phyloP scores from a whole-genome alignment of 1,140 invertebrate species.

The Tenebrio molitor region DNA sequence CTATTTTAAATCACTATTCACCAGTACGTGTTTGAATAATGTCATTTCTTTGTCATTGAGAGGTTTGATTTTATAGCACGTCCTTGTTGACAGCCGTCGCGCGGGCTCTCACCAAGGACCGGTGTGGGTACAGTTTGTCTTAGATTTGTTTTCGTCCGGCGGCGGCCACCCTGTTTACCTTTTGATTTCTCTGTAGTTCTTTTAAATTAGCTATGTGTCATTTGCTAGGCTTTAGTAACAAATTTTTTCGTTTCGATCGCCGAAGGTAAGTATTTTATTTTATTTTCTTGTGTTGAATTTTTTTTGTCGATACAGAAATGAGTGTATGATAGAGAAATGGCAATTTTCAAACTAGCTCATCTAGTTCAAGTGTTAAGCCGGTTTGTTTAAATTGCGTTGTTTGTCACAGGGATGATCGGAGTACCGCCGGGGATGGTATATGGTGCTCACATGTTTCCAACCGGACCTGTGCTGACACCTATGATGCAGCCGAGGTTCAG shows the following conservation, averaged over 20 bases:
- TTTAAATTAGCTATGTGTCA: slow-evolving; percentile 53
- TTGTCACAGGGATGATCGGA: slow-evolving; percentile 76
- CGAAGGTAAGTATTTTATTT: slow-evolving; percentile 54
- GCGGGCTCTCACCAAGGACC: background rate
- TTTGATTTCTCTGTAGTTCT: slow-evolving; percentile 47
- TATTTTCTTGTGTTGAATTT: slow-evolving; percentile 50
- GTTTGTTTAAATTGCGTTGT: slow-evolving; percentile 18
- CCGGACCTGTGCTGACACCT: slow-evolving; percentile 73
- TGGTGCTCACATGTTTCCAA: slow-evolving; percentile 75
- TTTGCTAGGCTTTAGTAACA: slow-evolving; percentile 52
- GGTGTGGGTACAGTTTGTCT: slow-evolving; percentile 7
- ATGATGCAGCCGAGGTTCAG: slow-evolving; percentile 85
- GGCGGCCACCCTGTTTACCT: slow-evolving; percentile 31
- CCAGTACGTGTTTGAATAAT: slow-evolving; percentile 48
- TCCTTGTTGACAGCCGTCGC: background rate
- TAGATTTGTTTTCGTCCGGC: slow-evolving; percentile 6
- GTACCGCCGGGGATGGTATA: slow-evolving; percentile 78
- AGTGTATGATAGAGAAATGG: slow-evolving; percentile 37
- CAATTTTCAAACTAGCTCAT: slow-evolving; percentile 39
- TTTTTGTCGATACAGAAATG: slow-evolving; percentile 25
- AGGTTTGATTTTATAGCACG: background rate
- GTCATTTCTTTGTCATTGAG: slow-evolving; percentile 45
- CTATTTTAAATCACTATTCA: slow-evolving; percentile 49
- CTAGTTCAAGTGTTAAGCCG: slow-evolving; percentile 4
- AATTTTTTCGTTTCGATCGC: slow-evolving; percentile 38